Evolutionary conservation across 2,113 vertebrate species (phyloP).

Genomic region (Antechinus flavipes): DNA sequence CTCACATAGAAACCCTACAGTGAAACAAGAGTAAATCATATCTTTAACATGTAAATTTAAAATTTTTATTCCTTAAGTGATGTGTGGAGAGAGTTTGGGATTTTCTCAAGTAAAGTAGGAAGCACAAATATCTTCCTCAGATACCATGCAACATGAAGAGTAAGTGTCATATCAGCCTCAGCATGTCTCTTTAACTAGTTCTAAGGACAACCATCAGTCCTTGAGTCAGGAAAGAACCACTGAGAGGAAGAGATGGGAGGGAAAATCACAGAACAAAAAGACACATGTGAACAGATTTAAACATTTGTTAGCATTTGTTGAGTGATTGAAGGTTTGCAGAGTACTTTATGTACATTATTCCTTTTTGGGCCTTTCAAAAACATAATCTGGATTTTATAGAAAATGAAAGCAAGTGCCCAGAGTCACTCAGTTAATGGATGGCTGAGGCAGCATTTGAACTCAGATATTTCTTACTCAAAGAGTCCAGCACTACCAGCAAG

Average conservation of each 20-base stretch:
- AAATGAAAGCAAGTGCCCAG: background rate
- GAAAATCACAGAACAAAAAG: constrained; percentile 54
- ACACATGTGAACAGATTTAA: constrained; percentile 39
- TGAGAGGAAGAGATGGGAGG: constrained; percentile 74
- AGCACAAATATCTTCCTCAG: background rate
- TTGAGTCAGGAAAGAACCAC: constrained; percentile 68
- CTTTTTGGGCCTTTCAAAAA: background rate
- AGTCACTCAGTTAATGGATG: background rate
- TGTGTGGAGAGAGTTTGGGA: background rate
- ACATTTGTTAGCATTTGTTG: background rate
- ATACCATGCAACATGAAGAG: background rate
- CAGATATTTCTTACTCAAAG: background rate
- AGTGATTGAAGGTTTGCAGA: background rate
- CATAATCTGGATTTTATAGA: background rate
- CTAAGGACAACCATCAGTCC: constrained; percentile 70
- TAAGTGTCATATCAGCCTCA: background rate
- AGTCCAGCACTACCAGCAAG: background rate
- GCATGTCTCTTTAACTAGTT: constrained; percentile 50
- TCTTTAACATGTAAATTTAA: background rate
- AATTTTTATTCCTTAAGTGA: background rate
- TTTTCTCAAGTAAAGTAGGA: background rate
- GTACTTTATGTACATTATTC: background rate
- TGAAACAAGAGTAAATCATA: background rate
- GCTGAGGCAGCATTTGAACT: background rate
- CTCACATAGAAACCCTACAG: background rate